phyloP scores from a whole-genome alignment of 2,113 vertebrate genomes.

The Camelus bactrianus region DNA sequence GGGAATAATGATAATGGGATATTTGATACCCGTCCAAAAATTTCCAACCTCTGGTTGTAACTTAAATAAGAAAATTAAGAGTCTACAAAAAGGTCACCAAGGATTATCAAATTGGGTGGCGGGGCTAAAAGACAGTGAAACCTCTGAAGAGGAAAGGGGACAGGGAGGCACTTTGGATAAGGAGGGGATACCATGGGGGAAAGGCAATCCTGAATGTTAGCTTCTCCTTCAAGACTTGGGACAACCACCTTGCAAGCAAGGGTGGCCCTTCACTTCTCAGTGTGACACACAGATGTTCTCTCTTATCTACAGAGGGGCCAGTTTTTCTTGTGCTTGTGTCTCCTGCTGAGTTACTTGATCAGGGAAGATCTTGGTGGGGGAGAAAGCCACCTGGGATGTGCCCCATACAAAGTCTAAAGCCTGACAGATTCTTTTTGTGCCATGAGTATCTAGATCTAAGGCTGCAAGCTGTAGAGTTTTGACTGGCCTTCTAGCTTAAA shows the following conservation, averaged over 20 bases:
- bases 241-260: too few species aligned
- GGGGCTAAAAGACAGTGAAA: background rate
- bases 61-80: constrained; percentile 49
- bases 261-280: background rate
- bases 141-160: background rate
- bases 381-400: background rate
- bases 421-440: background rate
- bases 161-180: background rate
- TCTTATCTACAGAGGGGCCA: background rate
- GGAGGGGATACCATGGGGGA: background rate
- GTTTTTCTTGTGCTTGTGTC: background rate
- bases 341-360: rapidly evolving
- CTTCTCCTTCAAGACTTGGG: background rate
- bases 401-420: background rate
- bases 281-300: background rate
- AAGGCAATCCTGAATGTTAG: background rate
- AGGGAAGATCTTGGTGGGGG: background rate
- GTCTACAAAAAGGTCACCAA: constrained; percentile 26
- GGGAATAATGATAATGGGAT: background rate
- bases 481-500: background rate
- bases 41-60: background rate
- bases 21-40: background rate
- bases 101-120: background rate
- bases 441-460: background rate
- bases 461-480: background rate